Evolutionary conservation across 2,797 vertebrate species (phyloP), one percentile per base, ranked within the genome.

Genomic region (Muscicapa comitata): DNA sequence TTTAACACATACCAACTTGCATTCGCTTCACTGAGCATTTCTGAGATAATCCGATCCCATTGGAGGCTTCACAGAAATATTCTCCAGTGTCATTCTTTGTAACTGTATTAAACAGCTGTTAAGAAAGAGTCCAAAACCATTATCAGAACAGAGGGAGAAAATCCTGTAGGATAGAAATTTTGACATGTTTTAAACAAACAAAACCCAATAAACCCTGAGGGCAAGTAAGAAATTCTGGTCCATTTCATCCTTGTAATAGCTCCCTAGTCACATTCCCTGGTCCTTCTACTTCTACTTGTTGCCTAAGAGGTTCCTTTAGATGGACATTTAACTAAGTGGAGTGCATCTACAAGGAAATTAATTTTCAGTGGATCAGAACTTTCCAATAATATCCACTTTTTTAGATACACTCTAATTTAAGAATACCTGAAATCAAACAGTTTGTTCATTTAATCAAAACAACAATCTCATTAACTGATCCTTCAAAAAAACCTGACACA

Each of bases 31-130:
- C 98, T 72, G 97, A 97, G 63, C 99, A 99, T 96, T 94, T 99
- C 97, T 98, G 98, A 63, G 98, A 40, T 18, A 70, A 68, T 47
- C 99, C 99, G 61, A 99, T 97, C 6, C 97, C 98, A 63, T 99
- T 99, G 7, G 92, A 98, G 47, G 99, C 99, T 97, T 97, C 98
- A 74, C 99, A 99, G 97, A 98, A 98, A 97, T 99, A 99, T 45
- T 97, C 98, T 42, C 99, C 99, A 7, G 98, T 98, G 97, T 99
- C 99, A 42, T 98, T 97, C 97, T 98, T 99, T 91, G 98, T 97
- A 74, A 99, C 98, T 2, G 98, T 95, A 86, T 98, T 99, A 95
- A 99, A 99, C 58, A 98, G 98, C 99, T 99, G 95, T 96, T 92
- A 83, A 95, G 80, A 91, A 54, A 94, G 33, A 92, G 47, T 70